Evolutionary conservation across 2,797 vertebrate species (phyloP).

Genomic region (Hephaestus fuliginosus): DNA sequence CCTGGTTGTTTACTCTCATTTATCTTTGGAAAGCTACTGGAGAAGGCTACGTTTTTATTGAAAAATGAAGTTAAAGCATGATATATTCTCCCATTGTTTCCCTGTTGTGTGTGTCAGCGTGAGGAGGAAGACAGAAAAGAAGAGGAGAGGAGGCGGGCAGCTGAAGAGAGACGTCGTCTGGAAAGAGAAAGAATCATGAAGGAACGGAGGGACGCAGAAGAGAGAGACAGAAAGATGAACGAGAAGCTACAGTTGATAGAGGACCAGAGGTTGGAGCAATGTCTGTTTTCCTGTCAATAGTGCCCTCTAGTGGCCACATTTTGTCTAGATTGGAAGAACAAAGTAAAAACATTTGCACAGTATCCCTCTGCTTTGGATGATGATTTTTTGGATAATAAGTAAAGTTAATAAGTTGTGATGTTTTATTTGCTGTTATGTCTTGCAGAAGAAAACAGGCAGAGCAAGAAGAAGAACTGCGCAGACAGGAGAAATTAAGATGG

Average conservation of each 20-base stretch:
- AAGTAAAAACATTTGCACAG: background rate
- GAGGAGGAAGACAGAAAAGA: conserved; percentile 88
- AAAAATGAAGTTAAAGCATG: conserved; percentile 4
- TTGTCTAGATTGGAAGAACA: background rate
- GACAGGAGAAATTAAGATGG: conserved; percentile 86
- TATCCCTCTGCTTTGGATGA: background rate
- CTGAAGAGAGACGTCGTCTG: conserved; percentile 83
- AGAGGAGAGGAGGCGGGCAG: conserved; percentile 80
- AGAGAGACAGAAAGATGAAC: conserved; percentile 87
- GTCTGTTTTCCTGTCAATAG: background rate
- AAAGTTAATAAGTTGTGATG: background rate
- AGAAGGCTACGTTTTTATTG: background rate
- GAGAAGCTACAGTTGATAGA: conserved; percentile 87
- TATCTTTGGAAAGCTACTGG: background rate
- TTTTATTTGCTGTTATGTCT: conserved; percentile 21
- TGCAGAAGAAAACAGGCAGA: conserved; percentile 86
- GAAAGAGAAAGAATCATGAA: conserved; percentile 84
- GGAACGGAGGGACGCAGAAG: conserved; percentile 84
- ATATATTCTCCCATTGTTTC: conserved; percentile 7
- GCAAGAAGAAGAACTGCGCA: conserved; percentile 82
- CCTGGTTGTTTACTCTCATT: background rate
- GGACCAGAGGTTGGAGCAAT: conserved; percentile 81
- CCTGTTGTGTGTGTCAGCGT: conserved; percentile 71
- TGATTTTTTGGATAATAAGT: background rate
- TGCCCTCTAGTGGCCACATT: conserved; percentile 37